Base-by-base conservation (phyloP, 2,113 vertebrate genomes). In the Coregonus clupeaformis region DNA sequence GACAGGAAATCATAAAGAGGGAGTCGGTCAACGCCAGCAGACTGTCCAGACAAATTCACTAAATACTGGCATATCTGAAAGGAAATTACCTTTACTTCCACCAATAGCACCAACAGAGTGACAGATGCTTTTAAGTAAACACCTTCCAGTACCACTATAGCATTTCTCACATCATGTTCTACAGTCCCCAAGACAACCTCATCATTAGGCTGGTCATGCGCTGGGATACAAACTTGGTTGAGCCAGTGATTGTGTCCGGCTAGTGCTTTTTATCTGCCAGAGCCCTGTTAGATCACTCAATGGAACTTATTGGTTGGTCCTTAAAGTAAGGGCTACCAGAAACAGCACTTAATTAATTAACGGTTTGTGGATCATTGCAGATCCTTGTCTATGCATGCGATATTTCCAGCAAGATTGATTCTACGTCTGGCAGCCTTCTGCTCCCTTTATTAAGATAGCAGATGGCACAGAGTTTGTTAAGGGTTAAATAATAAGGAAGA, bases 331-430 rank as follows among this genome's bases (percentile, higher is more conserved):
- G 22, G 47, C n/a, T 57, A 63, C 42, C 49, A 67, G 59, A 62
- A 59, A 62, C 70, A 70, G 42, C 9, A 24, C 52, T 77, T 79
- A 66, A 75, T 71, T 69, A 75, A 57, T 79, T 69, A 79, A 67
- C 64, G 47, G 45, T 69, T 66, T 71, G 74, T 36, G 59, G 68
- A 67, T 73, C 68, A 71, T 66, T 66, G 73, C 74, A 68, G 69
- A 42, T 66, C 65, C 69, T 64, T 60, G 63, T 71, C 57, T 75
- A 70, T 68, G 62, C n/a, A 30, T 47, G 18, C 68, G 27, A 62
- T 71, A 71, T 71, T 29, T 71, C 63, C 27, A 2, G 32, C n/a
- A 75, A 75, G 73, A 75, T 55, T 30, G 69, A 75, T 71, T 42
- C 55, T 62, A 66, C 49, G 6, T 75, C 77, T 71, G 55, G 42